phyloP scores from a whole-genome alignment of 2,113 vertebrate species.

The Mirounga angustirostris region DNA sequence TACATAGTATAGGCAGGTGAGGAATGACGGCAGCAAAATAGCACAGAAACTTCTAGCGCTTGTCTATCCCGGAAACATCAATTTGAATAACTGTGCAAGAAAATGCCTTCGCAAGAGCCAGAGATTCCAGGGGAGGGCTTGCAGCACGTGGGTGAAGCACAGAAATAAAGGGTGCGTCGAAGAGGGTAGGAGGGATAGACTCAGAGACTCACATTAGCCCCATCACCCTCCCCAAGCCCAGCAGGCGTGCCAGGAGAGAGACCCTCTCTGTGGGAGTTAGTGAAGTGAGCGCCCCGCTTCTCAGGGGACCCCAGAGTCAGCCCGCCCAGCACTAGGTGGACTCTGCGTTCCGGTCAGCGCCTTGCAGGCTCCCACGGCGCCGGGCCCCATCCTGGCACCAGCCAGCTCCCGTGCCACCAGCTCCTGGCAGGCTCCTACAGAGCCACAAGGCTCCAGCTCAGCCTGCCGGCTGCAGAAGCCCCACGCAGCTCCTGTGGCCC shows the following conservation, averaged over 20 bases:
- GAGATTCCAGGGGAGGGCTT: not conserved
- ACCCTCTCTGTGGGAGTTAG: fast-evolving
- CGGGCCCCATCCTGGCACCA: too few relatives aligned
- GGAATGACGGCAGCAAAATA: not conserved
- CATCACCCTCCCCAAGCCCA: fast-evolving
- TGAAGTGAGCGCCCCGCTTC: not conserved
- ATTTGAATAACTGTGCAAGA: not conserved
- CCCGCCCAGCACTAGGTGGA: fast-evolving
- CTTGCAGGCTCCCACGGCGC: too few relatives aligned
- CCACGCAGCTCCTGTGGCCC: not conserved
- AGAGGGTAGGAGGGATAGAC: not conserved
- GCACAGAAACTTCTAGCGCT: not conserved
- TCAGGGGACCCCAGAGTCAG: not conserved
- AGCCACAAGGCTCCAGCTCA: not conserved
- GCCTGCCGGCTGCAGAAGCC: too few relatives aligned
- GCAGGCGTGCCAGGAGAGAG: not conserved
- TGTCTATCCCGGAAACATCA: not conserved
- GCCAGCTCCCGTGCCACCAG: fast-evolving
- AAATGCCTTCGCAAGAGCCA: not conserved
- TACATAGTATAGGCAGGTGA: not conserved
- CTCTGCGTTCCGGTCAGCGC: too few relatives aligned
- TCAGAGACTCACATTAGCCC: fast-evolving
- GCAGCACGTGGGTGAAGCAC: not conserved
- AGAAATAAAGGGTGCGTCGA: not conserved
- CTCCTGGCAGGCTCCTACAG: not conserved